Conservation (phyloP, 2,888 invertebrate genomes). For the Stratiomys singularior region DNA sequence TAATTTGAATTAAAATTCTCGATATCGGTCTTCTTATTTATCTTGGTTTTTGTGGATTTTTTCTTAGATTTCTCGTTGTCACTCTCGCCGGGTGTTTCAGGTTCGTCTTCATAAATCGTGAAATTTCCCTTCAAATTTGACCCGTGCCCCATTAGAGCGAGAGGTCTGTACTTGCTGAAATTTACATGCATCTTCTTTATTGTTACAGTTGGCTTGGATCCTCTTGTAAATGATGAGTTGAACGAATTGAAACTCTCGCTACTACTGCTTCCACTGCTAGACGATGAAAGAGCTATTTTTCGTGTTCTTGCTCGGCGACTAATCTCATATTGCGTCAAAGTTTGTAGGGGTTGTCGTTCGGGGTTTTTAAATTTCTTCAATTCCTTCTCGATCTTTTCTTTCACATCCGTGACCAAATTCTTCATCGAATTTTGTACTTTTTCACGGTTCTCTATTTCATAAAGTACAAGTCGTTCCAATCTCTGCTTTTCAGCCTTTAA, state of each 20-base stretch:
- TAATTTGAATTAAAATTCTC: too few relatives aligned
- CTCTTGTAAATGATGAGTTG: too few relatives aligned
- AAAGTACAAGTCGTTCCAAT: background rate
- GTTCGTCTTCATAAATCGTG: constrained; percentile 8
- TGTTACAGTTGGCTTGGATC: background rate
- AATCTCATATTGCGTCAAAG: constrained; percentile 15
- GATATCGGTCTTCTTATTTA: too few relatives aligned
- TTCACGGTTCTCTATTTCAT: background rate
- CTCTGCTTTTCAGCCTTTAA: background rate
- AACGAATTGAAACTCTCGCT: background rate
- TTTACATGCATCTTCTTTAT: background rate
- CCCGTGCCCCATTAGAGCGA: background rate
- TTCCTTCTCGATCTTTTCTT: background rate
- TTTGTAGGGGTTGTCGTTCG: background rate
- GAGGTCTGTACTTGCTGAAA: constrained; percentile 8
- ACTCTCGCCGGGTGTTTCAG: background rate
- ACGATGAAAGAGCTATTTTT: background rate
- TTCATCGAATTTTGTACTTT: background rate
- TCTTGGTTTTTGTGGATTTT: background rate
- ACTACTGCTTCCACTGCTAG: background rate
- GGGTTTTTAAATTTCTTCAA: background rate
- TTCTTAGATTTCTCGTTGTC: background rate
- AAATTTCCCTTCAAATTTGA: background rate
- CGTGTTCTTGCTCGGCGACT: constrained; percentile 14
- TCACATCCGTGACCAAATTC: background rate